A percentile compares a stretch with the other conserved stretches of the same genome.
phyloP scores from a whole-genome alignment of 2,888 invertebrate species.

The Fissipunctia ypsillon region DNA sequence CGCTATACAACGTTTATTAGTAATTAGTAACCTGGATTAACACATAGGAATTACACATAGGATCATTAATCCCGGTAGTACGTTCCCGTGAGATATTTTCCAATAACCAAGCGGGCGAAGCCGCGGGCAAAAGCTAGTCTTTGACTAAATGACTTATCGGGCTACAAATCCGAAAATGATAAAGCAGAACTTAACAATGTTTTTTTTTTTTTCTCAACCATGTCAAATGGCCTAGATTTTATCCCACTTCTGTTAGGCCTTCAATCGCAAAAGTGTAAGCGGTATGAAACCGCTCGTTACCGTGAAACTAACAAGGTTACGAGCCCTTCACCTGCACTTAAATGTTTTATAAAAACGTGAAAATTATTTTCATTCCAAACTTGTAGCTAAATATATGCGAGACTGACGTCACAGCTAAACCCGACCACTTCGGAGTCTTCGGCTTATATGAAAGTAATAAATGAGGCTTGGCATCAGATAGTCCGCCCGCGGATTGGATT shows the following conservation, averaged over 20 bases:
- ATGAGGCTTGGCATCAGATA: conserved; percentile 69
- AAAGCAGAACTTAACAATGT: neutral
- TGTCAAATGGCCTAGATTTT: neutral
- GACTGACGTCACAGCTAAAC: conserved; percentile 23
- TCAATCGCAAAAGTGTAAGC: neutral
- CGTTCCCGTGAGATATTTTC: too few species aligned
- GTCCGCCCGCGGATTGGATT: conserved; percentile 71
- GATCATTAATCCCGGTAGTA: too few species aligned
- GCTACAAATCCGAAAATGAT: neutral
- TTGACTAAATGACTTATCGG: neutral
- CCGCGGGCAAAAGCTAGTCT: too few species aligned
- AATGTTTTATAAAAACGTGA: conserved; percentile 5
- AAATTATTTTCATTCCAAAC: conserved; percentile 7
- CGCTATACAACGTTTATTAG: too few species aligned
- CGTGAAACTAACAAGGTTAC: conserved; percentile 9
- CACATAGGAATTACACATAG: too few species aligned
- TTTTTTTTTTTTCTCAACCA: neutral
- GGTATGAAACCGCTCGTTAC: conserved; percentile 10
- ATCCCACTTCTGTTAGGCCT: neutral
- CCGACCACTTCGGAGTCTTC: conserved; percentile 20
- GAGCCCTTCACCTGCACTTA: neutral
- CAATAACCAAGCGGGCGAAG: too few species aligned
- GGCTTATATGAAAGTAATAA: conserved; percentile 63
- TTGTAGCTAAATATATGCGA: conserved; percentile 22
- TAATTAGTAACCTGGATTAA: too few species aligned